Conservation (phyloP, 2,113 vertebrate genomes). For the Aramus guarauna region DNA sequence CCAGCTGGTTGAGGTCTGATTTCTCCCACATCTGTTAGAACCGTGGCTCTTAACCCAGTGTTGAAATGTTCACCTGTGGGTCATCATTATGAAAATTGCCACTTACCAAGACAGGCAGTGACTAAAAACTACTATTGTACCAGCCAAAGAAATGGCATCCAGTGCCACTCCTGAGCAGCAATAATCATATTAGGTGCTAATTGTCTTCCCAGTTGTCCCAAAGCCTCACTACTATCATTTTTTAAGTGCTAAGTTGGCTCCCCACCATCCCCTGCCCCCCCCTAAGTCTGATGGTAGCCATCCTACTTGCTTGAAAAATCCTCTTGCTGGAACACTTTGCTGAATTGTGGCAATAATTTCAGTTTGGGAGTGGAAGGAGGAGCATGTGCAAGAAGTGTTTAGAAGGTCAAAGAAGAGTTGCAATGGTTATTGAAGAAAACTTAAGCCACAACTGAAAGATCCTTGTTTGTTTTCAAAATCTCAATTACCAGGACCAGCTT, state of each 20-base stretch:
- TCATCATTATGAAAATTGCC: background rate
- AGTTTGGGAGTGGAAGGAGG: background rate
- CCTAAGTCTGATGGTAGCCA: background rate
- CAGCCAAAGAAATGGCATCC: background rate
- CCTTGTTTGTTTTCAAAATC: background rate
- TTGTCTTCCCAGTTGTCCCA: background rate
- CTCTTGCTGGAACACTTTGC: background rate
- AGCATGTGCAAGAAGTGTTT: background rate
- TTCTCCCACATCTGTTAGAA: background rate
- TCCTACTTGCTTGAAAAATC: background rate
- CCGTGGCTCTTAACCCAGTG: accelerated
- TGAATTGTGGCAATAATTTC: background rate
- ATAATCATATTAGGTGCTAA: background rate
- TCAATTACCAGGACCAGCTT: background rate
- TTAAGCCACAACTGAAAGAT: background rate
- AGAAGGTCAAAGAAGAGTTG: background rate
- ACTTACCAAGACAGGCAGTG: background rate
- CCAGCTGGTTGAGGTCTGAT: background rate
- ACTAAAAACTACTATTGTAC: background rate
- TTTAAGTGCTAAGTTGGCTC: background rate
- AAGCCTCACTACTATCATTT: background rate
- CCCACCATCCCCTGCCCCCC: no score
- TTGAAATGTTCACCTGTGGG: background rate
- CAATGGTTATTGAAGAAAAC: background rate
- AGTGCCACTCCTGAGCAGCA: background rate